Conservation (phyloP, 2,797 vertebrate species). For the Synanceia verrucosa region DNA sequence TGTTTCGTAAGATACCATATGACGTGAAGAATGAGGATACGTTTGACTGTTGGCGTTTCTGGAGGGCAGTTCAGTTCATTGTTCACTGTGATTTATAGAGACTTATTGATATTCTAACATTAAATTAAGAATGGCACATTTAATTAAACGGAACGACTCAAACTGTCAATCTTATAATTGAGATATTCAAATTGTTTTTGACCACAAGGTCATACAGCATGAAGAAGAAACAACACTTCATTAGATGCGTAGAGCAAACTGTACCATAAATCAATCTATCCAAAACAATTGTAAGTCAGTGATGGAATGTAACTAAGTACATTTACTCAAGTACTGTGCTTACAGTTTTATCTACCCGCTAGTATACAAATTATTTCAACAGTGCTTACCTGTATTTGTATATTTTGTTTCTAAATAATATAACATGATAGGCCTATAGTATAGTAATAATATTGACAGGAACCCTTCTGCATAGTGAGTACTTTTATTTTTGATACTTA, state of each 20-base stretch:
- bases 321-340: too few relatives aligned
- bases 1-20: not conserved
- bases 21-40: not conserved
- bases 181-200: conserved; percentile 23
- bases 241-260: not conserved
- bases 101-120: conserved; percentile 17
- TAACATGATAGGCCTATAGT: too few relatives aligned
- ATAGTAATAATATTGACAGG: too few relatives aligned
- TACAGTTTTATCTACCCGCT: too few relatives aligned
- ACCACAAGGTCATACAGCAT: conserved; percentile 17
- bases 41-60: not conserved
- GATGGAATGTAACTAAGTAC: too few relatives aligned
- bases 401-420: too few relatives aligned
- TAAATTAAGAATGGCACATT: not conserved
- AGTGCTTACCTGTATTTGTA: too few relatives aligned
- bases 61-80: not conserved
- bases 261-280: too few relatives aligned
- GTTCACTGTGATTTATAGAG: not conserved
- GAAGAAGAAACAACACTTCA: not conserved
- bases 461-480: too few relatives aligned
- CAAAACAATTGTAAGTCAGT: too few relatives aligned
- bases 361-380: too few relatives aligned
- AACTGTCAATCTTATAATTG: conserved; percentile 14
- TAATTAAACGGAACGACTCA: not conserved
- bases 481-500: too few relatives aligned